Base-by-base conservation (phyloP, 1,140 invertebrate species). In the Drosophila tani region DNA sequence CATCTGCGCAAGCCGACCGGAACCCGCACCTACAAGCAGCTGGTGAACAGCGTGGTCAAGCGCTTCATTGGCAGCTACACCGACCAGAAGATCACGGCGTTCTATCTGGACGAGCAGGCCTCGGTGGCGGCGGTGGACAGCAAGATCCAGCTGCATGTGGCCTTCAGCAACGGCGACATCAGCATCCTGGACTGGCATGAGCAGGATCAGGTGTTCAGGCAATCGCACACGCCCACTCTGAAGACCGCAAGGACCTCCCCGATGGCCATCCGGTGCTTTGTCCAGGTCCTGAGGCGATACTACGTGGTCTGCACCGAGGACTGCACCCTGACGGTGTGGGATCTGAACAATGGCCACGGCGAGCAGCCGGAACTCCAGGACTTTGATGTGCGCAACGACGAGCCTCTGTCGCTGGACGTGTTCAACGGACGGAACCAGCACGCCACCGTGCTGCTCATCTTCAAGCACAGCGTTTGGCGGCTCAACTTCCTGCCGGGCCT, bases 111-210 rank as follows among this genome's bases (percentile, higher is more conserved):
- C 8, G 81, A 87, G 45, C 64, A 65, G 8, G 46, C 49, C 5
- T 29, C 40, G 5, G 46, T 14, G 41, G 41, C 15, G 14, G 11
- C 38, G 4, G 9, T 15, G 19, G n/a, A 17, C 5, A 35, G 55
- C 11, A 71, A 49, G 21, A 84, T 83, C 7, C 65, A 87, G 40
- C n/a, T 87, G 3, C 84, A 87, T 71, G 62, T 87, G 19, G 84
- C 78, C 12, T 81, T 84, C 24, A 60, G 17, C 19, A 65, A 87
- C 19, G 84, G 84, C 2, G 81, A 88, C 21, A 67, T 88, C 11
- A 78, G 47, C 46, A 84, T 87, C 14, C 65, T 62, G 7, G 45
- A 88, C 32, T 87, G 84, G 84, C 51, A 81, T 40, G 55, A 59
- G 0, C 11, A 14, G 5, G 69, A 84, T n/a, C 56, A 84, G n/a